These are phyloP conservation scores for Meda fulgida DNA, from an alignment of 2,797 vertebrate genomes.

Conservation along the genomic window DNA sequence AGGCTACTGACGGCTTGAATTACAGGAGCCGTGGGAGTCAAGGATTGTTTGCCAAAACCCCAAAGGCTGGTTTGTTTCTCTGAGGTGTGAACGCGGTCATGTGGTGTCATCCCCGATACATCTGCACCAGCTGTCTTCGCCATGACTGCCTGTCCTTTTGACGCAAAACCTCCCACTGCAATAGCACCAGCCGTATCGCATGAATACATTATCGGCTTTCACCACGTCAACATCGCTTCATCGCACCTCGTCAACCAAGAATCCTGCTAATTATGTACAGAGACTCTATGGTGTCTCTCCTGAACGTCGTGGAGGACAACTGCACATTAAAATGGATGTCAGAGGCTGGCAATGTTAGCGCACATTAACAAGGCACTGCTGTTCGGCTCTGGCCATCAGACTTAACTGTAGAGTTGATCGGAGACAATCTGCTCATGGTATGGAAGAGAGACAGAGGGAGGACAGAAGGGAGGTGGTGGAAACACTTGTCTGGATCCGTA, in stretches of 20 bases:
- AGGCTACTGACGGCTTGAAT: conserved; percentile 14
- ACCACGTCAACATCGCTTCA: conserved; percentile 45
- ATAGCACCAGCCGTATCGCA: conserved; percentile 45
- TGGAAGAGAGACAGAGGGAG: conserved; percentile 40
- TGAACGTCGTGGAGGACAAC: conserved; percentile 51
- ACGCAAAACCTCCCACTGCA: conserved; percentile 58
- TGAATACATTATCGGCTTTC: conserved; percentile 62
- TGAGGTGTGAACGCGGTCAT: conserved; percentile 48
- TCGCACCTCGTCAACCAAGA: conserved; percentile 60
- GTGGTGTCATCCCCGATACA: conserved; percentile 57
- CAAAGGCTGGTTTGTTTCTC: conserved; percentile 34
- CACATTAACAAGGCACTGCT: conserved; percentile 59
- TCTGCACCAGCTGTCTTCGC: conserved; percentile 56
- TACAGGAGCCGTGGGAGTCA: conserved; percentile 19
- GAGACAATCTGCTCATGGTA: conserved; percentile 48
- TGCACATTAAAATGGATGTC: conserved; percentile 60
- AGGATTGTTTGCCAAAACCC: conserved; percentile 23
- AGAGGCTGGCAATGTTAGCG: conserved; percentile 49
- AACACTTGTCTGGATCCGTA: conserved; percentile 35
- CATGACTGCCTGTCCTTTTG: conserved; percentile 50
- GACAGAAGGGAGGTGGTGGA: conserved; percentile 53
- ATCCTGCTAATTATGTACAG: conserved; percentile 64
- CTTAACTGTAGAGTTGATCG: conserved; percentile 31
- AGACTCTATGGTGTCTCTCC: conserved; percentile 51
- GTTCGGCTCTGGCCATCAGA: conserved; percentile 54